Base-by-base conservation (phyloP, 2,888 invertebrate species). In the Scaptomyza polygonia region DNA sequence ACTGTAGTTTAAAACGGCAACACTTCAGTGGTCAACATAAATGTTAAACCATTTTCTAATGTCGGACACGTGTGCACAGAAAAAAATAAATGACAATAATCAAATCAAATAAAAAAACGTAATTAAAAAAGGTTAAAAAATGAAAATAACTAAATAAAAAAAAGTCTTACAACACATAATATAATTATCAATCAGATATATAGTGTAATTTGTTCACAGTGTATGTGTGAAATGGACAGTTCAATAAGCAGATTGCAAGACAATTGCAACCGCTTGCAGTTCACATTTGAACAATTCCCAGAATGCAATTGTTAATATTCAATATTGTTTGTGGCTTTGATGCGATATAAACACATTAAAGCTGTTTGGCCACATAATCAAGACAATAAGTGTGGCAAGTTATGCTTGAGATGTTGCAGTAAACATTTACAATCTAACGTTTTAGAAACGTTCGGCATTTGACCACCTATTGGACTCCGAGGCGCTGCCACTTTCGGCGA, bases 401-500 rank as follows among this genome's bases (percentile, higher is more conserved):
- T 65, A 65, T 73, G 77, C 73, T 48, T 67, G 77, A 76, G 55
- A 61, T 48, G 58, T 25, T 32, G 49, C 18, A 44, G 78, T 81
- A 85, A 81, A 67, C 59, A 77, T 62, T 72, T 67, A 44, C 56
- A 61, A 53, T 55, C 25, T 39, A 39, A 44, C 9, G 30, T 48
- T 30, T 42, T 29, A 43, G 54, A 32, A 45, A 34, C 45, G 72
- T 56, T 58, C 56, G 48, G 29, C 39, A 54, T 51, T 64, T 36
- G 44, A 67, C 61, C 62, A 36, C 36, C 8, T 49, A 49, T 49
- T 49, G 58, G 55, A 45, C 56, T 43, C 51, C 48, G 56, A n/a
- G 59, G 42, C 55, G 29, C 63, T 62, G 58, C 78, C 69, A 72
- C 82, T 72, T 78, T 77, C 74, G 76, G 69, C 75, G 83, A 82